phyloP scores from a whole-genome alignment of 2,888 invertebrate species.

The Salpingus planirostris region DNA sequence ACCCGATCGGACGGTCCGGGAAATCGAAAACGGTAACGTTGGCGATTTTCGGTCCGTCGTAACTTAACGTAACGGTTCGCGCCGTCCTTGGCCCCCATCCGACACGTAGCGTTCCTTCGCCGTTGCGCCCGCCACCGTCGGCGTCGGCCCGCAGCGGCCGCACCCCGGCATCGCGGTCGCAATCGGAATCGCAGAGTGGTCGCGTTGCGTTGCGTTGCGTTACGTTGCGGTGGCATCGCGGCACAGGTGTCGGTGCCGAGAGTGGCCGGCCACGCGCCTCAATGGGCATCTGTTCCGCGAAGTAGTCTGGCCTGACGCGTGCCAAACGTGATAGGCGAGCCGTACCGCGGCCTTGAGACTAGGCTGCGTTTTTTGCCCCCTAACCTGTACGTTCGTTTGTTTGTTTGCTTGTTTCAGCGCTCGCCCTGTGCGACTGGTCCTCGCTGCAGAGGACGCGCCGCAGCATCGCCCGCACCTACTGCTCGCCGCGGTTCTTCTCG shows the following conservation, averaged over 20 bases:
- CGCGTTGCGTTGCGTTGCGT: too few species aligned
- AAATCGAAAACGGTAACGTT: too few species aligned
- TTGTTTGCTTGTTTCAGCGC: slow-evolving; percentile 70
- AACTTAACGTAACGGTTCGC: slow-evolving; percentile 22
- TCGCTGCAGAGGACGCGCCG: slow-evolving; percentile 69
- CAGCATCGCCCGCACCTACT: slow-evolving; percentile 69
- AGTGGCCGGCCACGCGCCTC: slow-evolving; percentile 23
- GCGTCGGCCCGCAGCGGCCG: slow-evolving; percentile 7
- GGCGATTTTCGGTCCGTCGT: slow-evolving; percentile 9
- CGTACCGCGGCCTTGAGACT: slow-evolving; percentile 28
- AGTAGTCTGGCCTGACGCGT: slow-evolving; percentile 26
- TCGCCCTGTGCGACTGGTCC: slow-evolving; percentile 85
- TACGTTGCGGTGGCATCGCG: neutral
- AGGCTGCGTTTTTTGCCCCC: slow-evolving; percentile 27
- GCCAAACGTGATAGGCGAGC: slow-evolving; percentile 22
- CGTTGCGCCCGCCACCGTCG: too few species aligned
- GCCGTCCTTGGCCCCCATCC: slow-evolving; percentile 24
- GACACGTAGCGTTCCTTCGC: slow-evolving; percentile 12
- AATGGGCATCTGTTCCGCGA: slow-evolving; percentile 25
- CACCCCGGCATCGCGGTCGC: slow-evolving; percentile 11
- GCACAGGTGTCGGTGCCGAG: slow-evolving; percentile 18
- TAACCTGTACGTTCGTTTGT: slow-evolving; percentile 42
- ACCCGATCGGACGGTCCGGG: too few species aligned
- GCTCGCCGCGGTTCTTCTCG: slow-evolving; percentile 68
- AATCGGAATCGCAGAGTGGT: too few species aligned